phyloP scores from a whole-genome alignment of 2,113 vertebrate genomes.

The Psettodes erumei region DNA sequence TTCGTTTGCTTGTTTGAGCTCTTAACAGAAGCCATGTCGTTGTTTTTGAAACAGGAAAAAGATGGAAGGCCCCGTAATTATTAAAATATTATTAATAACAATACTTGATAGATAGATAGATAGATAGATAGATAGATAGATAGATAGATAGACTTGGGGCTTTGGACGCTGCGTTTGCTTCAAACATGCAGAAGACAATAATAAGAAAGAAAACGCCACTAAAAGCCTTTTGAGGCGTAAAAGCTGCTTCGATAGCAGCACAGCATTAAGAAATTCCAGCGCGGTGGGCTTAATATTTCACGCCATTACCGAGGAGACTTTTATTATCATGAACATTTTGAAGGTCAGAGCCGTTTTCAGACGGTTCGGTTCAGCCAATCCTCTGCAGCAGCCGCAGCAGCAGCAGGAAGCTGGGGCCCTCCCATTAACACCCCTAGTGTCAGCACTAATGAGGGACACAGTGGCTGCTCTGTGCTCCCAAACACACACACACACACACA shows the following conservation, averaged over 20 bases:
- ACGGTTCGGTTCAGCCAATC: constrained; percentile 41
- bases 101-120: constrained; percentile 7
- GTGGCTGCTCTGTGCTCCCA: constrained; percentile 54
- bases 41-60: no score
- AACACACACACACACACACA: constrained; percentile 33
- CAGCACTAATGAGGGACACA: constrained; percentile 73
- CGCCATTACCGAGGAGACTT: constrained; percentile 35
- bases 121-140: neutral
- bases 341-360: constrained; percentile 59
- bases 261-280: constrained; percentile 6
- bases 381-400: constrained; percentile 25
- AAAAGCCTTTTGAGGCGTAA: constrained; percentile 63
- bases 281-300: constrained; percentile 30
- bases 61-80: no score
- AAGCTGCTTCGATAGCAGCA: constrained; percentile 41
- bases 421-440: constrained; percentile 75
- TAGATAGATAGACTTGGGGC: constrained; percentile 1
- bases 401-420: constrained; percentile 67
- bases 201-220: constrained; percentile 3
- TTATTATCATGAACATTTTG: constrained; percentile 52
- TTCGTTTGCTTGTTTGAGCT: no score
- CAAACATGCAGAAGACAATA: constrained; percentile 29
- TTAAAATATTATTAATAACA: neutral
- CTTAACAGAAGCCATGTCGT: neutral
- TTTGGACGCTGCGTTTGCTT: constrained; percentile 50